Evolutionary conservation across 1,140 invertebrate species (phyloP).

Genomic region (Tetramorium parvispinum): DNA sequence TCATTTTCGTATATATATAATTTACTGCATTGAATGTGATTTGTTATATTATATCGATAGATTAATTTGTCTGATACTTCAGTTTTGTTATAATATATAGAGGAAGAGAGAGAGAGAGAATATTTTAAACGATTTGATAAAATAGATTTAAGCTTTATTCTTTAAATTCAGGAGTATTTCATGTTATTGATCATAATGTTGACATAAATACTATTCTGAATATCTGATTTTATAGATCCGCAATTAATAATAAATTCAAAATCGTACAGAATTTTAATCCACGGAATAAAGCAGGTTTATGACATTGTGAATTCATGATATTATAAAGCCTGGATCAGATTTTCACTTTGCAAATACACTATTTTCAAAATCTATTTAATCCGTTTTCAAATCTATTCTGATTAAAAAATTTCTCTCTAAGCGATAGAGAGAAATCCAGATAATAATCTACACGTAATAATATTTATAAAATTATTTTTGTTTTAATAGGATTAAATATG

Average conservation of each 20-base stretch:
- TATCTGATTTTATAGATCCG: neutral
- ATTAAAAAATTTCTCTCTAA: neutral
- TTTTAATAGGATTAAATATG: neutral
- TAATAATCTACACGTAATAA: neutral
- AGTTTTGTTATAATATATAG: neutral
- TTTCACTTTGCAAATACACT: neutral
- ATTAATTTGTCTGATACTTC: neutral
- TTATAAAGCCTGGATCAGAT: neutral
- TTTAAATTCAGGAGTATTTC: neutral
- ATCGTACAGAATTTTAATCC: neutral
- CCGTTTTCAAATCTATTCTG: neutral
- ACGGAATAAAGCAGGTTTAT: neutral
- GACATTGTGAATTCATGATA: neutral
- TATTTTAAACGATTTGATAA: neutral
- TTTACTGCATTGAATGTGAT: neutral
- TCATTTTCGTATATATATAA: conserved; percentile 6
- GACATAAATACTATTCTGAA: neutral
- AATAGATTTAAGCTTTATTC: neutral
- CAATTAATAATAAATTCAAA: neutral
- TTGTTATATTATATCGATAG: neutral
- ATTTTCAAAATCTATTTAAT: neutral
- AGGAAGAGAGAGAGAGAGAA: no score
- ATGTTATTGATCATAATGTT: neutral
- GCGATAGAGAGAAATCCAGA: neutral
- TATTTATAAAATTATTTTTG: neutral